A percentile compares a stretch with the other conserved stretches of the same genome.
Conservation (phyloP, 2,113 vertebrate species). For the Buteo buteo region DNA sequence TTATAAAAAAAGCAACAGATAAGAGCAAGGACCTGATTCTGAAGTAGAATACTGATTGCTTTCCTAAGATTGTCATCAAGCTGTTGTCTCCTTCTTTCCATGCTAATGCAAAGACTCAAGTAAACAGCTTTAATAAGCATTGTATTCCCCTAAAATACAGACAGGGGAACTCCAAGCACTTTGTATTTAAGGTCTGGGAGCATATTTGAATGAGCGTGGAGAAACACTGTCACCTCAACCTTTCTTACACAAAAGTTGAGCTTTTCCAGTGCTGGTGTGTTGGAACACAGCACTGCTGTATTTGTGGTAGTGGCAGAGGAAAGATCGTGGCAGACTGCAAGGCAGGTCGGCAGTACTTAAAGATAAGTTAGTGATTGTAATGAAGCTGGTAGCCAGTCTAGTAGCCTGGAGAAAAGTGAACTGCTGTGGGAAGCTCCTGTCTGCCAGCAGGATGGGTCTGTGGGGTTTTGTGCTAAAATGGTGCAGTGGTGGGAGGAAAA, state of each 20-base stretch:
- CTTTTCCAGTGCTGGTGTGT: not conserved
- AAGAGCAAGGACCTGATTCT: not conserved
- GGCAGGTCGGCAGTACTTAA: not conserved
- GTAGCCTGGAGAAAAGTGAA: not conserved
- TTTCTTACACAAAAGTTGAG: not conserved
- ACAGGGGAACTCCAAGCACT: not conserved
- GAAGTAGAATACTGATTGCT: not conserved
- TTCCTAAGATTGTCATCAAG: not conserved
- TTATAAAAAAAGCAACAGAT: not conserved
- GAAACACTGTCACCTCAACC: not conserved
- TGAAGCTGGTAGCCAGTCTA: not conserved
- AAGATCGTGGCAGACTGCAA: not conserved
- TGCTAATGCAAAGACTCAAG: not conserved
- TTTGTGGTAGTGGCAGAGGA: not conserved
- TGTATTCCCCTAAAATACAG: not conserved
- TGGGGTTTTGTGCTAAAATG: not conserved
- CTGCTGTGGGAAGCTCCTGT: not conserved
- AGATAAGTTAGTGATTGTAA: not conserved
- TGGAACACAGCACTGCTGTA: not conserved
- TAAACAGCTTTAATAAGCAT: not conserved
- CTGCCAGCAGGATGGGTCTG: not conserved
- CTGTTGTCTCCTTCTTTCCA: not conserved
- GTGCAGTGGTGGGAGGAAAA: not conserved
- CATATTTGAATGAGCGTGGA: not conserved
- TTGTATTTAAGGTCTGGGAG: not conserved